These are phyloP conservation scores for Malthinus flaveolus DNA, from an alignment of 2,888 invertebrate genomes.

Conservation along the genomic window DNA sequence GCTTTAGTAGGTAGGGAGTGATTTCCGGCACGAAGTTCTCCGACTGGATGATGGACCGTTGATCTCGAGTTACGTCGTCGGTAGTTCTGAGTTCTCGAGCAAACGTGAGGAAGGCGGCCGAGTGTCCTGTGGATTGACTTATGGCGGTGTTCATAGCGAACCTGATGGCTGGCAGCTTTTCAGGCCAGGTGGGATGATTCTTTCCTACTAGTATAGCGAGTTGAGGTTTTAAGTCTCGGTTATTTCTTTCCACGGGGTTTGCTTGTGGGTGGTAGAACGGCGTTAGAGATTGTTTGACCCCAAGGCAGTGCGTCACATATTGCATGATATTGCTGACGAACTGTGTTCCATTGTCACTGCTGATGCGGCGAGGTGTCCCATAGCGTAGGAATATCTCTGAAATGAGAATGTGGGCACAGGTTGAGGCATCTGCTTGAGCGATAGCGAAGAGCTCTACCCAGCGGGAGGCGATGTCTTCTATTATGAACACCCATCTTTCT, in stretches of 20 bases:
- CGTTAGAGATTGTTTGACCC: slow-evolving; percentile 37
- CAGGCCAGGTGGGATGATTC: slow-evolving; percentile 40
- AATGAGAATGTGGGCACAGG: slow-evolving; percentile 27
- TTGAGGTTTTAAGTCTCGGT: slow-evolving; percentile 42
- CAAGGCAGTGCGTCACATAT: slow-evolving; percentile 38
- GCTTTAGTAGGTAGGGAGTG: slow-evolving; percentile 36
- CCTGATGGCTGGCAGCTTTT: slow-evolving; percentile 42
- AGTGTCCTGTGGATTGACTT: slow-evolving; percentile 39
- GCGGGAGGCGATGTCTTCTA: slow-evolving; percentile 39
- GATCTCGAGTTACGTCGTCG: slow-evolving; percentile 41
- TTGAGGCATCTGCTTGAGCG: too few relatives aligned
- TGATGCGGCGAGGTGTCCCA: slow-evolving; percentile 43
- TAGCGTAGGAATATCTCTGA: slow-evolving; percentile 41
- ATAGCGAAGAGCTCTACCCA: slow-evolving; percentile 37
- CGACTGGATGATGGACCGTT: slow-evolving; percentile 33
- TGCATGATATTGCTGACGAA: slow-evolving; percentile 45
- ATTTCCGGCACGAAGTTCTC: slow-evolving; percentile 42
- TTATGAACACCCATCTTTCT: slow-evolving; percentile 33
- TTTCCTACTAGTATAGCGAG: slow-evolving; percentile 40
- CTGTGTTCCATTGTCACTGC: slow-evolving; percentile 46
- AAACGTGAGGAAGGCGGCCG: slow-evolving; percentile 45
- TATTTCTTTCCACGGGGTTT: slow-evolving; percentile 44
- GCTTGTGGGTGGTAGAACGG: slow-evolving; percentile 39
- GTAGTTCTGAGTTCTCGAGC: slow-evolving; percentile 45
- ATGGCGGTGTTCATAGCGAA: slow-evolving; percentile 48